Evolutionary conservation across 2,888 invertebrate species (phyloP).

Genomic region (Callosobruchus maculatus): DNA sequence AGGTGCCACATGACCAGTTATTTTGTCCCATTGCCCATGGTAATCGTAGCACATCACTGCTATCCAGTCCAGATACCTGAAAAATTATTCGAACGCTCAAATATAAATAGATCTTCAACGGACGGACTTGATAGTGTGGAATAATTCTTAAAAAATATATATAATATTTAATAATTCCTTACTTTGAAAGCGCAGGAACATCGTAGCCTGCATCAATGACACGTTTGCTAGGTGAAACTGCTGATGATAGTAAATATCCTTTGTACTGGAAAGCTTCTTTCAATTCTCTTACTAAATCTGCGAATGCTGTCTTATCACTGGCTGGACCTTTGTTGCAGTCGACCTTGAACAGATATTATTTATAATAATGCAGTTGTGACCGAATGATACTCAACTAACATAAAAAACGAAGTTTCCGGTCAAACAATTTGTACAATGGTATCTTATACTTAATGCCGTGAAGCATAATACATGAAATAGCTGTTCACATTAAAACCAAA

Average conservation of each 20-base stretch:
- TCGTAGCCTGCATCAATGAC: slow-evolving; percentile 85
- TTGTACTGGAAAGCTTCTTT: slow-evolving; percentile 67
- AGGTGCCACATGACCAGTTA: slow-evolving; percentile 86
- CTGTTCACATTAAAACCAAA: too few species aligned
- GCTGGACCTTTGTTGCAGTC: slow-evolving; percentile 79
- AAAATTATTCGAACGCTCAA: neutral
- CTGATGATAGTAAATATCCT: slow-evolving; percentile 72
- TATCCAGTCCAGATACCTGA: slow-evolving; percentile 76
- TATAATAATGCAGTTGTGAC: neutral
- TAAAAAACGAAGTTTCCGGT: too few species aligned
- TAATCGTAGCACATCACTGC: slow-evolving; percentile 90
- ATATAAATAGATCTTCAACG: too few species aligned
- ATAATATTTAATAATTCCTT: too few species aligned
- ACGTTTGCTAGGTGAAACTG: slow-evolving; percentile 79
- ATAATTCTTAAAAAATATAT: too few species aligned
- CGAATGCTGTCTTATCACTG: slow-evolving; percentile 77
- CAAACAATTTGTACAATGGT: too few species aligned
- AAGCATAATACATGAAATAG: too few species aligned
- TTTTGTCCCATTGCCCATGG: slow-evolving; percentile 89
- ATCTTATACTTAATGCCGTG: too few species aligned
- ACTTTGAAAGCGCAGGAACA: slow-evolving; percentile 65
- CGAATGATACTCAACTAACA: too few species aligned
- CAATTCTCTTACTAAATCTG: slow-evolving; percentile 71
- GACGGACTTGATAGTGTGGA: too few species aligned
- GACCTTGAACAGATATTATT: slow-evolving; percentile 49